Evolutionary conservation across 2,888 invertebrate species (phyloP), one percentile per base, ranked within the genome.

Genomic region (Icerya purchasi): DNA sequence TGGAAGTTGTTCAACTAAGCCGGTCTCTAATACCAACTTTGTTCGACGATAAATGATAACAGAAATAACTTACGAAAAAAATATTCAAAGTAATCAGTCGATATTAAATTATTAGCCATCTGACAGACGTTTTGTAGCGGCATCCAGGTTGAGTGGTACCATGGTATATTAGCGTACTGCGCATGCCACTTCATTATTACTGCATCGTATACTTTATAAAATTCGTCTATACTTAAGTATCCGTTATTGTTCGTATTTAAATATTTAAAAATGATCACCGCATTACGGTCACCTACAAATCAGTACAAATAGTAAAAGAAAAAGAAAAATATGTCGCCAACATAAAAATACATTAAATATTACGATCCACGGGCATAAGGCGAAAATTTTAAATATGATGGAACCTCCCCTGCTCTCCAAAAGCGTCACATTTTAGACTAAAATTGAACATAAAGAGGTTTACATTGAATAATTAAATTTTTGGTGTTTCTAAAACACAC

Each of bases 201-300:
- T 58, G 82, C 79, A 64, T 88, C 86, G 68, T 82, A 85, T 56
- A 85, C 74, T 22, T 76, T 73, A 61, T 80, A 74, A 72, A 90
- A 90, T 72, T 89, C 87, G 20, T 81, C 78, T 59, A 81, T 74
- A 10, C 77, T 78, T 25, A 90, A 72, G 1, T 76, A 75, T 2
- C 86, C 86, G 5, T 76, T 77, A 2, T 77, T 76, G 0, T 81
- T 79, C 49, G 74, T 73, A 71, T 89, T 86, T 64, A 90, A 74
- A 62, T 84, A 81, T 69, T 84, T 83, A 73, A 86, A 90, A 76
- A 84, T 83, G 64, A 90, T 73, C 67, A 86, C 80, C 5, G 84
- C 78, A 69, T 89, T 87, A 63, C 81, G 73, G 2, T 78, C 76
- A 62, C 76, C 85, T 85, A n/a, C n/a, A n/a, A 70, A 21, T 69